phyloP scores from a whole-genome alignment of 2,113 vertebrate species.

The Peromyscus maniculatus region DNA sequence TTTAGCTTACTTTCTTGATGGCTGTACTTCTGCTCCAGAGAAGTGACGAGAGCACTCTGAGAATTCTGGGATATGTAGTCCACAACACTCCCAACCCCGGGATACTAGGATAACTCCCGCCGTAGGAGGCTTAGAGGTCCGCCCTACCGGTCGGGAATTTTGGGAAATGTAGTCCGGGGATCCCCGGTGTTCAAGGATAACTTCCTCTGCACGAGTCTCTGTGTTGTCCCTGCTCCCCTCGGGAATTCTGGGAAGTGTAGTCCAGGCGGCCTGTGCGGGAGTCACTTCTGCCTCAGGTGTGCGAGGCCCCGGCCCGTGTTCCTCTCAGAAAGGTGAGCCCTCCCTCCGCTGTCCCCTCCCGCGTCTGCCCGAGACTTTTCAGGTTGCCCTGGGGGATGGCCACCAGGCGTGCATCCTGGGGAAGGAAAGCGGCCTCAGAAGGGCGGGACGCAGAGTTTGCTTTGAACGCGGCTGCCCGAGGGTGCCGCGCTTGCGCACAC shows the following conservation, averaged over 20 bases:
- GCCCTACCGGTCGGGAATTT: too few relatives aligned
- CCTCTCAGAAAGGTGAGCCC: conserved; percentile 67
- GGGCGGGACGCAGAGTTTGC: background rate
- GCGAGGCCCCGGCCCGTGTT: conserved; percentile 43
- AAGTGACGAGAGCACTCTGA: fast-evolving
- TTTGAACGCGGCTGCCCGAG: background rate
- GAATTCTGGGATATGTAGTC: conserved; percentile 52
- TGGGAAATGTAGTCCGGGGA: background rate
- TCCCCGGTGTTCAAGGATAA: background rate
- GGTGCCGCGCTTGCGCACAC: background rate
- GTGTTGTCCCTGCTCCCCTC: background rate
- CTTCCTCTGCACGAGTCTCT: background rate
- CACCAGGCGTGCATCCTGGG: fast-evolving
- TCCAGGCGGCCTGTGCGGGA: background rate
- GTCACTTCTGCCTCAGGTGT: conserved; percentile 65
- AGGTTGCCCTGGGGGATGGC: background rate
- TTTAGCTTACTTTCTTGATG: fast-evolving
- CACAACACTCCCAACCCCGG: background rate
- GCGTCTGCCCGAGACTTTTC: fast-evolving
- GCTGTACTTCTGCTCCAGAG: background rate
- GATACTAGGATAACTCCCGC: background rate
- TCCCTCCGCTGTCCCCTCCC: background rate
- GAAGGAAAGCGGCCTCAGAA: background rate
- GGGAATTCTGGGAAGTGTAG: conserved; percentile 77
- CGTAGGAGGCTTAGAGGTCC: fast-evolving